Conservation (phyloP, 2,888 invertebrate species). For the Eupithecia subumbrata region DNA sequence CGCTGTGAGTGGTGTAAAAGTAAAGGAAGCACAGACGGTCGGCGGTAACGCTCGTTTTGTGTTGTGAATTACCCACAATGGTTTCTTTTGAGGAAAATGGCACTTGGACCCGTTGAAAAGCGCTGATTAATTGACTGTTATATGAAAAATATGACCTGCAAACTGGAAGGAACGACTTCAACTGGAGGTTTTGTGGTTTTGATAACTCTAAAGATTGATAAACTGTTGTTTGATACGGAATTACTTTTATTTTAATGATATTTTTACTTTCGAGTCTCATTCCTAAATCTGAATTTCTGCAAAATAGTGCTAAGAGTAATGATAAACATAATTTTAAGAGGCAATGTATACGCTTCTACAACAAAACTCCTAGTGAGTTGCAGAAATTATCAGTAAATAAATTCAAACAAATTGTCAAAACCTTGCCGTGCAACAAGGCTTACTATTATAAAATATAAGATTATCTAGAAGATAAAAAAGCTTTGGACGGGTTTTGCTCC, state of each 20-base stretch:
- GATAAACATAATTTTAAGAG: too few species aligned
- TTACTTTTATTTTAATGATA: not conserved
- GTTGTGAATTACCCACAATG: conserved; percentile 39
- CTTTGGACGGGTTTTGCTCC: too few species aligned
- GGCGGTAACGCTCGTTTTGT: conserved; percentile 35
- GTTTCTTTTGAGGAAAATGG: conserved; percentile 36
- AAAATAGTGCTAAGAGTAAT: too few species aligned
- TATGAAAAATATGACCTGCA: conserved; percentile 30
- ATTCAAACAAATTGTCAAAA: too few species aligned
- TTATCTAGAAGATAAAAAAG: too few species aligned
- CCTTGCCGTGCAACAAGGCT: too few species aligned
- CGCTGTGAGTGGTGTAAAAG: conserved; percentile 24
- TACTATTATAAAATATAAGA: too few species aligned
- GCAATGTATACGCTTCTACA: too few species aligned
- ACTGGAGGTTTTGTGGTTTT: not conserved
- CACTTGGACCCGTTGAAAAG: conserved; percentile 36
- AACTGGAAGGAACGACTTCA: conserved; percentile 4
- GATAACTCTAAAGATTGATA: not conserved
- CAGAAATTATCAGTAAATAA: too few species aligned
- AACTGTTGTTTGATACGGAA: not conserved
- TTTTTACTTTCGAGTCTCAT: not conserved
- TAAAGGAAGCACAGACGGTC: conserved; percentile 34
- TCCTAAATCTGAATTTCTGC: not conserved
- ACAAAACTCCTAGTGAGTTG: too few species aligned
- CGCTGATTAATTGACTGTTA: conserved; percentile 35